Evolutionary conservation across 1,140 invertebrate genomes (phyloP), one percentile per base, ranked within the genome.

Genomic region (Anthonomus grandis): DNA sequence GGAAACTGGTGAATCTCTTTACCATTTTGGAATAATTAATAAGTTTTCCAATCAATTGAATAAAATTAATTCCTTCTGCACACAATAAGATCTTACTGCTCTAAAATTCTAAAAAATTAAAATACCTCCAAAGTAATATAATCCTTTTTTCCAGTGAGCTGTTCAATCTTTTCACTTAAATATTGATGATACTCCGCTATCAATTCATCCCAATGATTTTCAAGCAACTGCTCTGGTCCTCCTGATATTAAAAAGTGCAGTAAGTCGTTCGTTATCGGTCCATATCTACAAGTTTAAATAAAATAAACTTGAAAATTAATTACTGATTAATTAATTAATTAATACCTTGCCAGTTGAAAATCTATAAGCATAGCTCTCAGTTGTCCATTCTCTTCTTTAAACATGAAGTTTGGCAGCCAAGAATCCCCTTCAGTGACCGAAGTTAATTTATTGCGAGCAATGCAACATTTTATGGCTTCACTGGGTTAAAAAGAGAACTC

Each of bases 341-440:
- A n/a, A n/a, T 60, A 80, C 71, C 85, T 76, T 1, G 81, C 68
- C 38, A 88, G 61, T 73, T 89, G 86, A 61, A 86, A 87, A 62
- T 89, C 87, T 31, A 88, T 82, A 34, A 88, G 77, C 58, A 79
- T 78, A 1, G 79, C 75, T 6, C 63, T 52, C 2, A 63, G 59
- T 22, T 64, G 64, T 9, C 65, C 63, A 5, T 75, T 60, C 3
- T 70, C 60, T 51, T 80, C 78, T 50, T 78, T 76, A 9, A 80
- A 78, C 2, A 89, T 65, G 64, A 89, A 88, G 67, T 89, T 89
- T 27, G 84, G 85, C 0, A 81, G 80, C 86, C 86, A 89, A 23
- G 79, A 81, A 69, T 89, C 87, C 0, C 87, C 86, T 52, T 88
- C 85, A 6, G 78, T 80, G 18, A 88, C 77, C 0, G 84, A 81